Evolutionary conservation across 2,888 invertebrate species (phyloP), one percentile per base, ranked within the genome.

Genomic region (Drosophila yooni): DNA sequence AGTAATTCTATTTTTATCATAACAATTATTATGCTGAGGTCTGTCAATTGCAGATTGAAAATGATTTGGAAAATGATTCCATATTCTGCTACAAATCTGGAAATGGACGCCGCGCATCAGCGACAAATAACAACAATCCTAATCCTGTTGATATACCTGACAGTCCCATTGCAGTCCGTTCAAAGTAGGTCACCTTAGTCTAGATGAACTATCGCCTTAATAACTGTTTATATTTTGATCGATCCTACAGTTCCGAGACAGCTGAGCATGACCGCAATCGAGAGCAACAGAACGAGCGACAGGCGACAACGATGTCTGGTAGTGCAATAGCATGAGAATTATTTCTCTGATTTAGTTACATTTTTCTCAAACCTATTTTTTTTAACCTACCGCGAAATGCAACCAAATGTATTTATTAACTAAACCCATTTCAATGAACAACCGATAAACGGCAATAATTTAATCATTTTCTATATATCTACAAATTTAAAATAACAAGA

Each of bases 291-390:
- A 92, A 84, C 90, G 93, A 93, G 75, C 92, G 92, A 75, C 93
- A 93, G 90, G 88, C 92, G 87, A 92, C 93, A 91, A 93, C 93
- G 91, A 93, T 93, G 93, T 93, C 93, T 79, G 93, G 93, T 72
- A 93, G 93, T 93, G 93, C 93, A 92, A 93, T 93, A 87, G 93
- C 93, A 93, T 93, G 93, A 93, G 93, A 93, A 92, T 93, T 93
- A 93, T 93, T 93, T 93, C 93, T 93, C 93, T 93, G 93, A 93
- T 93, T 93, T 93, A 93, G 93, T 93, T 93, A 91, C 89, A 91
- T 87, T 91, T 92, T 92, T 87, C 64, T 70, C 72, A 79, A 76
- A 61, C 40, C 80, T 76, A 80, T 88, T 85, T 81, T 59, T 90
- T 89, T 89, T 76, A 56, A 81, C 52, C 51, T 66, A 57, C 38